phyloP scores from a whole-genome alignment of 2,113 vertebrate genomes.

The Oryctolagus cuniculus region DNA sequence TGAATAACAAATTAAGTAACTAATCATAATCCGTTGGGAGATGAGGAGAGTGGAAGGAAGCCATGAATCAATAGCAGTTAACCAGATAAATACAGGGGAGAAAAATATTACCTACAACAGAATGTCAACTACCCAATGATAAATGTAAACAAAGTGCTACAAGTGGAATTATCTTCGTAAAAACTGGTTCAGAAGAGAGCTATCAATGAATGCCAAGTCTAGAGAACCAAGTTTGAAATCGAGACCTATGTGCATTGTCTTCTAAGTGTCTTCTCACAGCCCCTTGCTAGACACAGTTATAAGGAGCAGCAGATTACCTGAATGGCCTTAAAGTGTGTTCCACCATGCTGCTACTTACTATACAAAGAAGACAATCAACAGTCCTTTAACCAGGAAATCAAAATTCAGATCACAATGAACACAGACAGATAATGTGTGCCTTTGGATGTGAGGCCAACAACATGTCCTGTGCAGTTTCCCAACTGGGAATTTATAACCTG shows the following conservation, averaged over 20 bases:
- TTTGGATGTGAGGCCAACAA: neutral
- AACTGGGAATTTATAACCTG: neutral
- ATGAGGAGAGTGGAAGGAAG: neutral
- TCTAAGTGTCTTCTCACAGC: neutral
- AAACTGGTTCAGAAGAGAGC: neutral
- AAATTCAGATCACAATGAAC: conserved; percentile 20
- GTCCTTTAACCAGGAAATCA: conserved; percentile 20
- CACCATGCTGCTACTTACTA: neutral
- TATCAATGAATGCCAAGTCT: neutral
- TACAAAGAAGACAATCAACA: neutral
- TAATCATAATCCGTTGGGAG: neutral
- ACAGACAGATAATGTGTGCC: neutral
- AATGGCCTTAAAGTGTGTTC: conserved; percentile 34
- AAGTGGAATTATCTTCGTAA: neutral
- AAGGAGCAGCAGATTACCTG: neutral
- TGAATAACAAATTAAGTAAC: conserved; percentile 17
- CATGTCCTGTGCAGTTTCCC: neutral
- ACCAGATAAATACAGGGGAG: neutral
- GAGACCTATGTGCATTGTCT: neutral
- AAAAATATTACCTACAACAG: neutral
- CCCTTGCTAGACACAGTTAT: neutral
- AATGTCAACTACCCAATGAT: neutral
- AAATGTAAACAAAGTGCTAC: neutral
- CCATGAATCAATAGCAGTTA: neutral
- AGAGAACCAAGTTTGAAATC: neutral